Conservation (phyloP, 2,113 vertebrate genomes). For the Cebidichthys violaceus region DNA sequence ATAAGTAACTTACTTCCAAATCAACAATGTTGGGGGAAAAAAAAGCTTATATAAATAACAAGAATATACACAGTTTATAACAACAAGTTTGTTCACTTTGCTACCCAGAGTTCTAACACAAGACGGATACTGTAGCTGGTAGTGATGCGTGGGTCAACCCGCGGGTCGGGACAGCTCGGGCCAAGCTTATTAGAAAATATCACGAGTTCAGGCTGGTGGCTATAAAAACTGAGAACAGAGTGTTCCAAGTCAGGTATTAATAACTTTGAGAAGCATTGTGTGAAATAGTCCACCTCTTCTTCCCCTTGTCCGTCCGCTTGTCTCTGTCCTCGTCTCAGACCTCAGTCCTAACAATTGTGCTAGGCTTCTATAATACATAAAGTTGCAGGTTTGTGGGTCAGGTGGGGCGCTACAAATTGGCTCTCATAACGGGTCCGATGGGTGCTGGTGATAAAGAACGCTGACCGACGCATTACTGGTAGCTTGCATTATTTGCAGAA, state of each 20-base stretch:
- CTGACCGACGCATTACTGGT: background rate
- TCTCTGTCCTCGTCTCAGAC: background rate
- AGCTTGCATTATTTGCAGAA: background rate
- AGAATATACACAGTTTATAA: constrained; percentile 59
- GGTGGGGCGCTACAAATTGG: background rate
- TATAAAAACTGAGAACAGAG: background rate
- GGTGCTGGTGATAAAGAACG: background rate
- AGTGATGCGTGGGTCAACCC: background rate
- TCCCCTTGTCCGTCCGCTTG: background rate
- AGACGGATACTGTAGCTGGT: background rate
- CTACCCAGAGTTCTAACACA: background rate
- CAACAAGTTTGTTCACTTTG: constrained; percentile 19
- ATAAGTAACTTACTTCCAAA: constrained; percentile 33
- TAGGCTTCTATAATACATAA: too few relatives aligned
- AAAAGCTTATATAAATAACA: constrained; percentile 74
- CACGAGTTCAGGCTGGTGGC: background rate
- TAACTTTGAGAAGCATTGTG: background rate
- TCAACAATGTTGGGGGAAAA: constrained; percentile 34
- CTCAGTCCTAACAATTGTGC: background rate
- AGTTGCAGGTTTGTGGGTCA: background rate
- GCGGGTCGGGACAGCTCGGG: background rate
- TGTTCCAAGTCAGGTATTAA: background rate
- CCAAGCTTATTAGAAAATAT: background rate
- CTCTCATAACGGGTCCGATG: background rate
- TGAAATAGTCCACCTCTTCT: background rate